Evolutionary conservation across 2,797 vertebrate genomes (phyloP), one percentile per base, ranked within the genome.

Genomic region (Alauda arvensis): DNA sequence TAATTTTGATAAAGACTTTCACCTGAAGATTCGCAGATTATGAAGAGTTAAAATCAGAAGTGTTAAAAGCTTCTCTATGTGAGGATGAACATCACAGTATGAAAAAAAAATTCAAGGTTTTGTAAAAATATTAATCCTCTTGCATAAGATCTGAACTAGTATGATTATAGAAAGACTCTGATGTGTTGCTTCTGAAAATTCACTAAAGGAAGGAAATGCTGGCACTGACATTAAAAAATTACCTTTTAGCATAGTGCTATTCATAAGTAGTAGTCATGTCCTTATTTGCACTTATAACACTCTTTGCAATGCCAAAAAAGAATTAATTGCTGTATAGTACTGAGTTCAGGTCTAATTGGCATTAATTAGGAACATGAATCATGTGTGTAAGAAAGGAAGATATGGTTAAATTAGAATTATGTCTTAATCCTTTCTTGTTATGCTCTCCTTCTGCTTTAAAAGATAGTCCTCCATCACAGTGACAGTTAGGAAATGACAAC

Each of bases 341-440:
- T 26, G 39, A 82, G 76, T 88, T 94, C 63, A 72, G 39, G 21
- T 60, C 33, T 90, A 92, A 91, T 79, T 94, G 62, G 14, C 42
- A 83, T 87, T 93, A 94, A 91, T 92, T 88, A 85, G 46, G 68
- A 77, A 66, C 34, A 89, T 88, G 67, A 88, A 85, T 94, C 53
- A 55, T 60, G 23, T 67, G 40, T 88, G 52, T 60, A 45, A 84
- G 79, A 94, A 90, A 75, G 42, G 42, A 90, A 82, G 61, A 48
- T 77, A 67, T 9, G 77, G 26, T 86, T 87, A 89, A 81, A 87
- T 90, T 85, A 82, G 23, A 81, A 40, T 81, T 92, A 70, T 89
- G 18, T 85, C 81, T 93, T 72, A 92, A 77, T 89, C 42, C n/a
- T 82, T 90, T 66, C 65, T 85, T 88, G 19, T 88, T 91, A 91